Evolutionary conservation across 2,113 vertebrate genomes (phyloP).

Genomic region (Sylvilagus bachmani): DNA sequence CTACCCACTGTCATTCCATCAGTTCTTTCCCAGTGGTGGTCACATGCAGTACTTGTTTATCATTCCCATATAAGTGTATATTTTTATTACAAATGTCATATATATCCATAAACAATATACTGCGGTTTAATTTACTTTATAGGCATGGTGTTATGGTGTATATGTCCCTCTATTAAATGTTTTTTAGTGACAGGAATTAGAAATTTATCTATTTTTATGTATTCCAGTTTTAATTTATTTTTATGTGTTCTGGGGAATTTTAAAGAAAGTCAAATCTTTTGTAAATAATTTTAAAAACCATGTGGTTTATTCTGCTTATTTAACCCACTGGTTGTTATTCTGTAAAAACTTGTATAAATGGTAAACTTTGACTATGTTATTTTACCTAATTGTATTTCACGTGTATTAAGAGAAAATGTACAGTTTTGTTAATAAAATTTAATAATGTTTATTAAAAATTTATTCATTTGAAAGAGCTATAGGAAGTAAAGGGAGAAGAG

Average conservation of each 20-base stretch:
- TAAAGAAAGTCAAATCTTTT: constrained; percentile 90
- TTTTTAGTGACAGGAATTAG: constrained; percentile 2
- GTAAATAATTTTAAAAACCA: constrained; percentile 90
- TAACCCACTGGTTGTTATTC: constrained; percentile 89
- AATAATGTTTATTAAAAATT: constrained; percentile 86
- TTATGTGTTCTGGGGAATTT: constrained; percentile 94
- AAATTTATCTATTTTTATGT: neutral
- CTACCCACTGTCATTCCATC: neutral
- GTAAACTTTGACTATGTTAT: constrained; percentile 90
- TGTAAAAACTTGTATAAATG: constrained; percentile 93
- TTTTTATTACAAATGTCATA: neutral
- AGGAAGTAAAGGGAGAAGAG: too few species aligned
- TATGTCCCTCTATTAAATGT: neutral
- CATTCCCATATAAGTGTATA: neutral
- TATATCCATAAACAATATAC: neutral
- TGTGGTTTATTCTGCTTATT: constrained; percentile 91
- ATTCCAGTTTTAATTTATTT: constrained; percentile 93
- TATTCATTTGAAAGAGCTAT: too few species aligned
- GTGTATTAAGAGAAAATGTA: constrained; percentile 91
- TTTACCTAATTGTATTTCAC: constrained; percentile 92
- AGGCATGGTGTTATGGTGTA: neutral
- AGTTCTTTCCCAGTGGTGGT: neutral
- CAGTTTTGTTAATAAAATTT: constrained; percentile 93
- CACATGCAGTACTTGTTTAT: neutral
- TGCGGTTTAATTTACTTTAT: neutral